These are phyloP conservation scores for Sinocyclocheilus anshuiensis DNA, from an alignment of 2,113 vertebrate species.

Conservation along the genomic window DNA sequence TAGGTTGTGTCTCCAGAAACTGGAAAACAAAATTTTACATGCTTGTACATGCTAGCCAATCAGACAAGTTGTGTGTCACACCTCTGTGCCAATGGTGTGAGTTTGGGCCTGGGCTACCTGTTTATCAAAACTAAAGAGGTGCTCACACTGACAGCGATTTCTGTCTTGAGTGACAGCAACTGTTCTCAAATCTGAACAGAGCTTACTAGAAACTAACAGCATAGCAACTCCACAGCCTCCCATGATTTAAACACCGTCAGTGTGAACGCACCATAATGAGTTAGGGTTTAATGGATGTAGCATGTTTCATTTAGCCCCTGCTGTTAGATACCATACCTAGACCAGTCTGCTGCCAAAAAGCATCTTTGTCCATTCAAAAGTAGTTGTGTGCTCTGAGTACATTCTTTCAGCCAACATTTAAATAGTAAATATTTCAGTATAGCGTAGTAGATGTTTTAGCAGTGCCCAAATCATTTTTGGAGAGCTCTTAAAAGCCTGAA, in stretches of 20 bases:
- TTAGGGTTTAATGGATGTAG: neutral
- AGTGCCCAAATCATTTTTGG: neutral
- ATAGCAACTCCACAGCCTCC: neutral
- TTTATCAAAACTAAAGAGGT: neutral
- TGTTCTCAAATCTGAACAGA: neutral
- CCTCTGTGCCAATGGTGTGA: neutral
- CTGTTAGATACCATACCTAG: neutral
- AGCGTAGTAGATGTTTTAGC: neutral
- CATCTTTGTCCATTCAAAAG: conserved; percentile 11
- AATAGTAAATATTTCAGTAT: neutral
- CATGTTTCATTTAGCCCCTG: neutral
- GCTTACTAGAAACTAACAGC: neutral
- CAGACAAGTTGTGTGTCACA: neutral
- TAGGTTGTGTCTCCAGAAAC: neutral
- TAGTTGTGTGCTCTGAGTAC: neutral
- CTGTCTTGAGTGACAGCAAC: neutral
- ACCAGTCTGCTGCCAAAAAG: neutral
- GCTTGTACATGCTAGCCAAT: neutral
- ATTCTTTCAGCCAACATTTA: neutral
- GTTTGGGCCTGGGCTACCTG: neutral
- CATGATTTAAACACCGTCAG: neutral
- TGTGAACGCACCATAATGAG: neutral
- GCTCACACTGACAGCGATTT: neutral
- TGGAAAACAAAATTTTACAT: neutral
- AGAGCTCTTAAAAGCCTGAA: neutral